Evolutionary conservation across 1,140 invertebrate genomes (phyloP).

Genomic region (Drosophila ogumai): DNA sequence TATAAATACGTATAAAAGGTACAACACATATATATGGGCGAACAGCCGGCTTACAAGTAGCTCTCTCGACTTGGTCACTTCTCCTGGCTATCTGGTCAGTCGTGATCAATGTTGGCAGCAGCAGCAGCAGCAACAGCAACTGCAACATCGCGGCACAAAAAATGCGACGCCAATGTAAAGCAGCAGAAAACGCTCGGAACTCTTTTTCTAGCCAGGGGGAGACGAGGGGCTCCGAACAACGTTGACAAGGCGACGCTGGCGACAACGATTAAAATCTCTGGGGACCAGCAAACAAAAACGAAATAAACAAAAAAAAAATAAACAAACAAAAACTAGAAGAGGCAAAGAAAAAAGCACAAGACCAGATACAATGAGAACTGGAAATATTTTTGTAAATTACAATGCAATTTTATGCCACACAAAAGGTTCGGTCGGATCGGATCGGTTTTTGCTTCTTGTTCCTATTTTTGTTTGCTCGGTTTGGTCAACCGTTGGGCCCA

Average conservation of each 20-base stretch:
- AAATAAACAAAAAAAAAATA: conserved; percentile 15
- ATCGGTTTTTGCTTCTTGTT: conserved; percentile 43
- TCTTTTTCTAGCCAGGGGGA: conserved; percentile 24
- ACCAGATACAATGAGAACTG: conserved; percentile 54
- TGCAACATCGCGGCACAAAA: conserved; percentile 43
- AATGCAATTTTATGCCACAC: conserved; percentile 78
- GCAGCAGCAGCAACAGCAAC: conserved; percentile 27
- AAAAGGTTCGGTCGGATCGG: conserved; percentile 49
- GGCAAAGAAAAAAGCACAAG: neutral
- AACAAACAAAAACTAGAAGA: conserved; percentile 15
- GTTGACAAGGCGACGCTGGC: conserved; percentile 77
- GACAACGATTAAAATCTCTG: conserved; percentile 83
- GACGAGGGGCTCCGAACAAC: conserved; percentile 29
- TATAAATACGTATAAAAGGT: conserved; percentile 53
- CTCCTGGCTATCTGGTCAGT: conserved; percentile 67
- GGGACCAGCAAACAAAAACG: conserved; percentile 55
- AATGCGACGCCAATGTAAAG: conserved; percentile 82
- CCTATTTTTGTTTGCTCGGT: conserved; percentile 44
- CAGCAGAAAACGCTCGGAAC: conserved; percentile 66
- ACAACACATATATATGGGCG: conserved; percentile 22
- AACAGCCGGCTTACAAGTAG: conserved; percentile 60
- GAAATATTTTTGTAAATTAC: conserved; percentile 77
- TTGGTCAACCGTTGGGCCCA: conserved; percentile 61
- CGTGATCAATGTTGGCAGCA: conserved; percentile 74
- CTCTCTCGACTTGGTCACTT: conserved; percentile 53